Percentiles rank a stretch among this genome's conserved stretches.
Evolutionary conservation across 1,140 invertebrate species (phyloP).

Genomic region (Drosophila saltans): DNA sequence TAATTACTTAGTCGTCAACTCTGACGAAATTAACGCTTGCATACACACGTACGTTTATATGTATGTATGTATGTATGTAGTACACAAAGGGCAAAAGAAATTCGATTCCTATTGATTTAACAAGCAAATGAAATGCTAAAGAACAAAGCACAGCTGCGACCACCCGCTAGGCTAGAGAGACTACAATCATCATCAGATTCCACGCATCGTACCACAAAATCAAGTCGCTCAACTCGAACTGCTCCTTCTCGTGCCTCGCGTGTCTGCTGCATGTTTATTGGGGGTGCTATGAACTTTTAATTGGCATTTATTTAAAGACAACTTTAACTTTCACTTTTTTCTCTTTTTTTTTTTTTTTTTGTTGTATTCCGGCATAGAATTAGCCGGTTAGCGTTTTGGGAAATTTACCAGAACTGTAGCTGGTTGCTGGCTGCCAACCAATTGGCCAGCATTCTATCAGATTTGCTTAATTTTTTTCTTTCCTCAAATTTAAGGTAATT

Average conservation of each 20-base stretch:
- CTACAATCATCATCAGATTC: slow-evolving; percentile 15
- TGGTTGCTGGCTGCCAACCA: slow-evolving; percentile 39
- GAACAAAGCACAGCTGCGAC: slow-evolving; percentile 11
- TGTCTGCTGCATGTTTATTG: slow-evolving; percentile 4
- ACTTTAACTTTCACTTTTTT: slow-evolving; percentile 40
- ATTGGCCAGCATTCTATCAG: slow-evolving; percentile 40
- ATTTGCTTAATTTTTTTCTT: slow-evolving; percentile 29
- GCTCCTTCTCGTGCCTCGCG: neutral
- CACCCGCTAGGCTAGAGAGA: neutral
- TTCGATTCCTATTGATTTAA: slow-evolving; percentile 52
- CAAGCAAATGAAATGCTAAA: slow-evolving; percentile 20
- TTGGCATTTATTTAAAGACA: slow-evolving; percentile 23
- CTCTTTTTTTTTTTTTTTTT: neutral
- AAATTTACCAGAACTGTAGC: slow-evolving; percentile 44
- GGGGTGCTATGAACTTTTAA: slow-evolving; percentile 34
- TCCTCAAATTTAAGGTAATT: slow-evolving; percentile 39
- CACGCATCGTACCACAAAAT: neutral
- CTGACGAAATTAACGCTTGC: slow-evolving; percentile 39
- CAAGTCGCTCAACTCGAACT: neutral
- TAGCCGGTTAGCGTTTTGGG: slow-evolving; percentile 24
- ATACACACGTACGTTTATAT: neutral
- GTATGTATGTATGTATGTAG: neutral
- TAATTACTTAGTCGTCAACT: slow-evolving; percentile 66
- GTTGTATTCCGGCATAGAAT: neutral
- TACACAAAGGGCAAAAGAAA: slow-evolving; percentile 36